phyloP scores from a whole-genome alignment of 2,888 invertebrate genomes.

The Pachycephus smyrnensis region DNA sequence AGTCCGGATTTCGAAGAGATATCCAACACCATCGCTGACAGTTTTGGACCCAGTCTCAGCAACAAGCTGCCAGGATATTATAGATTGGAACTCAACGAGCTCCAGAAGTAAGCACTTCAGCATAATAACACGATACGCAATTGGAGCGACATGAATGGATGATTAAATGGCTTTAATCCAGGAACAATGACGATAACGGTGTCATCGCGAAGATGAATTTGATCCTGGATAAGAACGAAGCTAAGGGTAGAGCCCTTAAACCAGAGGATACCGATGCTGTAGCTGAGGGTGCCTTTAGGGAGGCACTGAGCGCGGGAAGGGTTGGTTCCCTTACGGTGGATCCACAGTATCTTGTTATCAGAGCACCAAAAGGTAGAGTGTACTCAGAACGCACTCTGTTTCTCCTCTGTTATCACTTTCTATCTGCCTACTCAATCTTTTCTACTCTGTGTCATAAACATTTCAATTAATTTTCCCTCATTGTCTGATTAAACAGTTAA shows the following conservation, averaged over 20 bases:
- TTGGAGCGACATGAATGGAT: neutral
- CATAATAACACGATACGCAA: neutral
- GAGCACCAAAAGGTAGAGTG: conserved; percentile 78
- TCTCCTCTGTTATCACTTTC: too few relatives aligned
- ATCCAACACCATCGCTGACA: conserved; percentile 75
- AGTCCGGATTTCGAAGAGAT: conserved; percentile 80
- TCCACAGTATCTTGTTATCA: conserved; percentile 82
- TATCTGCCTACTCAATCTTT: too few relatives aligned
- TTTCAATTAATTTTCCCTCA: too few relatives aligned
- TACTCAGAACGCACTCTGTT: neutral
- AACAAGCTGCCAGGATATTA: conserved; percentile 78
- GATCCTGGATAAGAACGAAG: conserved; percentile 75
- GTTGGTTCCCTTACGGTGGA: conserved; percentile 86
- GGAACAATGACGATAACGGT: conserved; percentile 70
- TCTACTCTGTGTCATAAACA: too few relatives aligned
- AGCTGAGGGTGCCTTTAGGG: conserved; percentile 73
- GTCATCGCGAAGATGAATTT: conserved; percentile 83
- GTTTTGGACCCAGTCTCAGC: conserved; percentile 73
- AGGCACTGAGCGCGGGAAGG: conserved; percentile 78
- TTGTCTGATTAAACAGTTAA: conserved; percentile 64
- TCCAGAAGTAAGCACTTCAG: conserved; percentile 69
- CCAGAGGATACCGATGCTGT: conserved; percentile 54
- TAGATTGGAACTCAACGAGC: conserved; percentile 76
- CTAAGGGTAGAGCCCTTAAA: conserved; percentile 58
- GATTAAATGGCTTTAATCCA: conserved; percentile 16